phyloP scores from a whole-genome alignment of 2,888 invertebrate species.

The Margaritifera margaritifera region DNA sequence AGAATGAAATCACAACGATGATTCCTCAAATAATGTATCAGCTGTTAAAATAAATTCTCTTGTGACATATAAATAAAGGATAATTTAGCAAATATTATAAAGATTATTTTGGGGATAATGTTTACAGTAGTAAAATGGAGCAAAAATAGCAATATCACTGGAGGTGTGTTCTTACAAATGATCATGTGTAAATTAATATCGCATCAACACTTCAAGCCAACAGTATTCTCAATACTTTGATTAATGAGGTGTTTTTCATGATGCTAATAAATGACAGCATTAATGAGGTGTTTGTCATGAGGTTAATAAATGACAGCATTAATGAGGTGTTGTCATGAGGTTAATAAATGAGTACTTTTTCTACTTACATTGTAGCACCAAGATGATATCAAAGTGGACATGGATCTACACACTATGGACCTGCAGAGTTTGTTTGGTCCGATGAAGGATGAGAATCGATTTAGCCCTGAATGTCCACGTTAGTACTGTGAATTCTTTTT shows the following conservation, averaged over 20 bases:
- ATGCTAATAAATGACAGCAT: neutral
- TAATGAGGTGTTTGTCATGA: neutral
- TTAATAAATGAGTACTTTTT: neutral
- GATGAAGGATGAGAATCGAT: slow-evolving; percentile 94
- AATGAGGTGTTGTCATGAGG: neutral
- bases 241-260: neutral
- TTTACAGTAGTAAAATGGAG: too few relatives aligned
- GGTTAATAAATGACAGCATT: neutral
- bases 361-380: slow-evolving; percentile 47
- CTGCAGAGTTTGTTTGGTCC: slow-evolving; percentile 79
- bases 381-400: slow-evolving; percentile 71
- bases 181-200: too few relatives aligned
- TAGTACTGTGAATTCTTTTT: neutral
- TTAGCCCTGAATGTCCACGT: slow-evolving; percentile 76
- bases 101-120: too few relatives aligned
- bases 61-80: too few relatives aligned
- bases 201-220: neutral
- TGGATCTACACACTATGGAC: slow-evolving; percentile 79
- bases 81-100: too few relatives aligned
- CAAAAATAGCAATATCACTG: too few relatives aligned
- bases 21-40: too few relatives aligned
- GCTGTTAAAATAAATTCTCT: too few relatives aligned
- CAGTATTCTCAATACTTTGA: neutral
- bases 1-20: too few relatives aligned
- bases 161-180: too few relatives aligned